These are phyloP conservation scores for Scaptomyza tumidula DNA, from an alignment of 2,888 invertebrate species.

Conservation along the genomic window DNA sequence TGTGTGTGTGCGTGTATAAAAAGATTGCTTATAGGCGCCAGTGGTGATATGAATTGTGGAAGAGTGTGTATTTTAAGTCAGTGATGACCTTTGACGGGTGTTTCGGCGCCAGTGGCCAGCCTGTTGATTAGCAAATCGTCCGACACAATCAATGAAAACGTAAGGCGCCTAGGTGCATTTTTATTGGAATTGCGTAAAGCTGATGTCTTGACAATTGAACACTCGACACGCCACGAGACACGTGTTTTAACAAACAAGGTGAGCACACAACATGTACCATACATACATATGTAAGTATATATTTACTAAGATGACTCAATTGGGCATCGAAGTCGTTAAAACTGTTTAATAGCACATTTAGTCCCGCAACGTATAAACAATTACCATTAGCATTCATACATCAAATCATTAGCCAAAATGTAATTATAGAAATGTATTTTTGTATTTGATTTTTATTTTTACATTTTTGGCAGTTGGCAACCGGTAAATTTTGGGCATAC, in stretches of 20 bases:
- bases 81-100: constrained; percentile 15
- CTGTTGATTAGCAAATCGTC: constrained; percentile 16
- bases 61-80: constrained; percentile 13
- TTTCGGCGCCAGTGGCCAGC: constrained; percentile 19
- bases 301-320: constrained; percentile 46
- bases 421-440: constrained; percentile 44
- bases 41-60: constrained; percentile 8
- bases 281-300: neutral
- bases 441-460: neutral
- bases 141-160: constrained; percentile 44
- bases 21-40: neutral
- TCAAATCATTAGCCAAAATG: constrained; percentile 67
- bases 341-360: constrained; percentile 67
- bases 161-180: constrained; percentile 46
- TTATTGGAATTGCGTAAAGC: constrained; percentile 29
- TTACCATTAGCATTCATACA: constrained; percentile 69
- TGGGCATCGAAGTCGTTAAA: constrained; percentile 52
- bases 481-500: constrained; percentile 69
- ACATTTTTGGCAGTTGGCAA: constrained; percentile 1
- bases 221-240: constrained; percentile 17
- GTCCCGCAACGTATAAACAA: constrained; percentile 49
- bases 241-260: constrained; percentile 33
- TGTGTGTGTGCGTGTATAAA: neutral
- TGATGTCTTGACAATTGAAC: constrained; percentile 23
- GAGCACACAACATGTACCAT: constrained; percentile 3